Evolutionary conservation across 2,113 vertebrate genomes (phyloP).

Genomic region (Donacobius atricapilla): DNA sequence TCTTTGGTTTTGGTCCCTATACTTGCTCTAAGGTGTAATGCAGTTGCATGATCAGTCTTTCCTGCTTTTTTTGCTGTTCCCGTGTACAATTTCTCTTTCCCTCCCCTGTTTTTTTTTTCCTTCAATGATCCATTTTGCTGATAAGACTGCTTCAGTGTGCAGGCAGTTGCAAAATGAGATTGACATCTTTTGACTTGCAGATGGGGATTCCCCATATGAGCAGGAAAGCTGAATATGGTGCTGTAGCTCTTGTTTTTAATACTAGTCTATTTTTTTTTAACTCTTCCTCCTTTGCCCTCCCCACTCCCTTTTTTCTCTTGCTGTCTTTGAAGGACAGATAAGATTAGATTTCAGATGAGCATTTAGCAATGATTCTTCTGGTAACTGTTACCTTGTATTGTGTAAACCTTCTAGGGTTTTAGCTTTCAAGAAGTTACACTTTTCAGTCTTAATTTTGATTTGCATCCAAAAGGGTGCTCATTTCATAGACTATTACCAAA

Average conservation of each 20-base stretch:
- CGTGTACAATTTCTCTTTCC: background rate
- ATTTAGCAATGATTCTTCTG: background rate
- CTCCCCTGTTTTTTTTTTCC: background rate
- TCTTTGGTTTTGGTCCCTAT: background rate
- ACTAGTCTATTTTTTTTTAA: background rate
- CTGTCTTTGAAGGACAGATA: background rate
- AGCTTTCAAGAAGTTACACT: background rate
- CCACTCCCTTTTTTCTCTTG: fast-evolving
- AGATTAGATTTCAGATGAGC: background rate
- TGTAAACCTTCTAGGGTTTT: background rate
- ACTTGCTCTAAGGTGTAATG: background rate
- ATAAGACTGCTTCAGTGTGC: background rate
- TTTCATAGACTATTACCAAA: background rate
- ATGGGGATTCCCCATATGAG: background rate
- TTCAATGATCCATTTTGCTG: background rate
- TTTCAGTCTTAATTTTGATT: background rate
- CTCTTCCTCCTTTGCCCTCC: fast-evolving
- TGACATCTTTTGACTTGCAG: background rate
- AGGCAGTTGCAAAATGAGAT: background rate
- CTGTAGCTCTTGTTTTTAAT: background rate
- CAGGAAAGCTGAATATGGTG: background rate
- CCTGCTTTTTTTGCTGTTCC: background rate
- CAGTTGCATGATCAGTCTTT: background rate
- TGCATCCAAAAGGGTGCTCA: background rate
- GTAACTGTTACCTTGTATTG: background rate